Evolutionary conservation across 1,140 invertebrate species (phyloP), one percentile per base, ranked within the genome.

Genomic region (Varroa destructor): DNA sequence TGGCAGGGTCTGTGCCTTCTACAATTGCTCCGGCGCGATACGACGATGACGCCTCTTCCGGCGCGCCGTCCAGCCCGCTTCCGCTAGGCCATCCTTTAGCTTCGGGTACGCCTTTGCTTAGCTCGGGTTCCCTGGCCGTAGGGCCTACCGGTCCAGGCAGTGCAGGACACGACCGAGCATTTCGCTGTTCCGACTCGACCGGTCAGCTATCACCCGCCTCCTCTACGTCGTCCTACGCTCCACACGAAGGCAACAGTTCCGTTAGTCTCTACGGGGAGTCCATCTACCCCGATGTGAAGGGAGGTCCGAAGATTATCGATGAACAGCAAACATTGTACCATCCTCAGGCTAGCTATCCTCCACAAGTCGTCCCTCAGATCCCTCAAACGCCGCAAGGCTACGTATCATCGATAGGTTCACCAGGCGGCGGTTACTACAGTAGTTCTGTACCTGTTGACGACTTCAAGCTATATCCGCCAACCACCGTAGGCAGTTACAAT

Each of bases 31-130:
- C 61, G 12, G 61, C 46, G 14, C 40, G 61, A 40, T 67, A 25
- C 37, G 61, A 67, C 14, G 61, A 67, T 37, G 61, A 67, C 61
- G 61, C 61, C 61, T 67, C 61, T 67, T 67, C 61, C 61, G 61
- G 61, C 1, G 40, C 61, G 14, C 61, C 61, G 14, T 43, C 61
- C n/a, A 67, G 61, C 61, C 61, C 61, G 40, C 61, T 43, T 67
- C 46, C 61, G 46, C 61, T 51, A 51, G 46, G 46, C 8, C 46
- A 51, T 51, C 46, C 46, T 3, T 51, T 51, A 8, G 46, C 46
- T 51, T 8, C 46, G 46, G 46, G 46, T 8, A 51, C 46, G 46
- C 46, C 46, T 3, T 51, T 51, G 46, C 46, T 51, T 51, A 8
- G 8, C 46, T 51, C 46, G 8, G 46, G 46, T 8, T 51, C 46